Percentiles rank a stretch among this genome's conserved stretches.
phyloP scores from a whole-genome alignment of 2,888 invertebrate species.

The Tortricodes alternella region DNA sequence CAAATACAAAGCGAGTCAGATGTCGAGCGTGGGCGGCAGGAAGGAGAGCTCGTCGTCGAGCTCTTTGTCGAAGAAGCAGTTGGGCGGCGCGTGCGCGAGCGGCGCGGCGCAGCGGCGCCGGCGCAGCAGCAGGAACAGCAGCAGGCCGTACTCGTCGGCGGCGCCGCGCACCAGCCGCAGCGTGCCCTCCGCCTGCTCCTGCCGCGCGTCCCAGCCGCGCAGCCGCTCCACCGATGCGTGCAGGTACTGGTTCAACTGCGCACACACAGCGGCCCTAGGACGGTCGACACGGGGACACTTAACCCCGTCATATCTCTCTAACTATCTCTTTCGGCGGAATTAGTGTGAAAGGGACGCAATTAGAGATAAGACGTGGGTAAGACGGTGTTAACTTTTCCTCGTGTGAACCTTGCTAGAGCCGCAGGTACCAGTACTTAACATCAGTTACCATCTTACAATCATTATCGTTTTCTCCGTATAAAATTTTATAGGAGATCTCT shows the following conservation, averaged over 20 bases:
- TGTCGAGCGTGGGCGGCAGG: neutral
- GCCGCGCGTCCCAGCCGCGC: conserved; percentile 58
- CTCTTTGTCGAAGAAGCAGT: neutral
- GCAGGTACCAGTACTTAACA: no score
- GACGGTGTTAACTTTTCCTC: no score
- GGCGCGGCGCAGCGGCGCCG: conserved; percentile 49
- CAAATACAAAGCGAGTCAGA: neutral
- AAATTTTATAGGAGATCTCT: no score
- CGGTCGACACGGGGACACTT: no score
- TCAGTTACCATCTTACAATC: no score
- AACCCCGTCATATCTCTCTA: no score
- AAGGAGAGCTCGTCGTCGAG: neutral
- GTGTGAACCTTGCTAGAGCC: no score
- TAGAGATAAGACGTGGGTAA: no score
- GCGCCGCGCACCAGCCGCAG: conserved; percentile 62
- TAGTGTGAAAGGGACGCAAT: no score
- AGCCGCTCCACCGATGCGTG: conserved; percentile 53
- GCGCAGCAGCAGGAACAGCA: conserved; percentile 61
- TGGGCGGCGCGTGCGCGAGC: conserved; percentile 35
- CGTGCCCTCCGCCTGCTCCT: conserved; percentile 59
- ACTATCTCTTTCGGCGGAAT: no score
- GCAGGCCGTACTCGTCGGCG: conserved; percentile 66
- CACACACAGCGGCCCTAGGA: no score
- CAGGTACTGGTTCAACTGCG: conserved; percentile 54
- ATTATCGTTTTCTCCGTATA: no score